These are phyloP conservation scores for Mormyrus iriodes DNA, from an alignment of 2,113 vertebrate genomes.

Conservation along the genomic window DNA sequence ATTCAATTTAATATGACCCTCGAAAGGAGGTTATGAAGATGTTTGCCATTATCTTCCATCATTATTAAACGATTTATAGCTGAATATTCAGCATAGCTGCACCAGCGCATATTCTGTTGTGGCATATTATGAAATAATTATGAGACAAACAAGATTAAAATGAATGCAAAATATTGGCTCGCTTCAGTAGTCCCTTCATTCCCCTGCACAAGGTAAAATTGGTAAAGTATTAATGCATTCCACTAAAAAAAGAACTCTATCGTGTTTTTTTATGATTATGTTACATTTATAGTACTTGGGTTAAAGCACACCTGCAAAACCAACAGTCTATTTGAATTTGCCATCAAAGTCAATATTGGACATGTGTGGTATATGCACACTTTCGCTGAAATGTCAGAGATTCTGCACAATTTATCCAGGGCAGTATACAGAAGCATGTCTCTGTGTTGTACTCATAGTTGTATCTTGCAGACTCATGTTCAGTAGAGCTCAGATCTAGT, in stretches of 20 bases:
- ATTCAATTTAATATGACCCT: not conserved
- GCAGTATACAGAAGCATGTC: not conserved
- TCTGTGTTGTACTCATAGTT: not conserved
- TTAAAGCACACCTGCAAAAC: not conserved
- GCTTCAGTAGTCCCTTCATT: not conserved
- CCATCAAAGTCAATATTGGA: not conserved
- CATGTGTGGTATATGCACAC: not conserved
- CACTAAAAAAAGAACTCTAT: not conserved
- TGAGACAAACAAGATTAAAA: not conserved
- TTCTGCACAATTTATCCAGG: not conserved
- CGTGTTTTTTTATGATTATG: not conserved
- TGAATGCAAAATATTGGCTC: not conserved
- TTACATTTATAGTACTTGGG: not conserved
- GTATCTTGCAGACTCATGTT: not conserved
- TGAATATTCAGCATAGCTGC: not conserved
- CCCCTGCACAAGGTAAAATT: not conserved
- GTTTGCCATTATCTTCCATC: not conserved
- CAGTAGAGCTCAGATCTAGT: not conserved
- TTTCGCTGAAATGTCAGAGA: not conserved
- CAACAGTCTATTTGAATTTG: not conserved
- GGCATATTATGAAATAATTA: not conserved
- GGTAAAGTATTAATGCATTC: not conserved
- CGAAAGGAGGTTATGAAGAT: not conserved
- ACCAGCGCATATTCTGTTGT: not conserved
- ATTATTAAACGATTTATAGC: conserved; percentile 3